Base-by-base conservation (phyloP, 2,797 vertebrate species). In the Spinibarbus caldwelli region DNA sequence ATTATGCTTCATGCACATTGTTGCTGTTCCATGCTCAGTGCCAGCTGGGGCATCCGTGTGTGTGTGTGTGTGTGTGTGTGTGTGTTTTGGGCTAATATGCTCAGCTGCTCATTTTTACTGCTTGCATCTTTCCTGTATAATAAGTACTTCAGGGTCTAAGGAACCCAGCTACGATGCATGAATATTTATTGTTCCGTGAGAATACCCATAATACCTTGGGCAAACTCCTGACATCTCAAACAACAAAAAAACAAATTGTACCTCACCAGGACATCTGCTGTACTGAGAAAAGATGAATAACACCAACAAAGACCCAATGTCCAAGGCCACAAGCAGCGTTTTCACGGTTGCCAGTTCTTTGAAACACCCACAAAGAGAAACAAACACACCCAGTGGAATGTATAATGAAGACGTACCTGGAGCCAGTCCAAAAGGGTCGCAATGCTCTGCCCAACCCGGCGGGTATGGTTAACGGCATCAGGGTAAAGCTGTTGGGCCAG, bases 401-500 rank as follows among this genome's bases (percentile, higher is more conserved):
- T 38, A 38, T n/a, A 77, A 70, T n/a, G 54, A 7, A 29, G 4
- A 73, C 34, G 4, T 90, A 99, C 98, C 97, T 99, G 95, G 43
- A 99, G 93, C 98, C 98, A 98, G 91, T 98, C 87, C 0, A 99
- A 94, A 92, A 99, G 85, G 57, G 54, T 38, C 0, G 97, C 98
- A 0, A 98, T 94, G 86, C 93, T 92, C 1, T 87, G 92, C 0
- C 98, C 98, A 0, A 98, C 98, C 0, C 26, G 2, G 8, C 54
- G 90, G 0, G 96, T 97, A 93, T 97, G 93, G 91, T 97, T 98
- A 52, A 99, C 98, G 0, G 98, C 98, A 0, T 97, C 95, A 0
- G 94, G 96, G 77, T 99, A 99, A 52, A 98, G 95, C 91, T 97
- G 97, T 89, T 98, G 97, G 21, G 98, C 98, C 17, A 97, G 92